A percentile compares a stretch with the other conserved stretches of the same genome.
phyloP scores from a whole-genome alignment of 1,140 invertebrate genomes.

The Zophobas morio region DNA sequence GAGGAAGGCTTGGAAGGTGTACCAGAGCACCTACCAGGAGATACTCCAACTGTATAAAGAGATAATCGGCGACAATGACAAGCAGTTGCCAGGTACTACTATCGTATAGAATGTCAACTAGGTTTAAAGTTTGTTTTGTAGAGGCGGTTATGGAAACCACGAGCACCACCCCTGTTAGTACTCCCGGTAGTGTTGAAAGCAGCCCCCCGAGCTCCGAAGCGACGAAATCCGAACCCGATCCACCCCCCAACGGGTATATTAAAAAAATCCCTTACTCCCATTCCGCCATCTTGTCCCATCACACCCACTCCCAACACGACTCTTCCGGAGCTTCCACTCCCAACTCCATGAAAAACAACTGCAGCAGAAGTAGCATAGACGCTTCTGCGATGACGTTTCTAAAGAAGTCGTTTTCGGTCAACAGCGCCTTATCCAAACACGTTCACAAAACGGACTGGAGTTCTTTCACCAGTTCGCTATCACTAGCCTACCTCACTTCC shows the following conservation, averaged over 20 bases:
- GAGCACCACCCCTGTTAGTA: not conserved
- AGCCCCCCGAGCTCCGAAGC: not conserved
- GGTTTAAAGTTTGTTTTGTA: not conserved
- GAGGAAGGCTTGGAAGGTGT: constrained; percentile 82
- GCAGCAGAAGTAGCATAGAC: constrained; percentile 18
- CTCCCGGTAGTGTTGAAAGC: not conserved
- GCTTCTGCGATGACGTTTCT: constrained; percentile 27
- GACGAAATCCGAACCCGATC: not conserved
- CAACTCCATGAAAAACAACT: constrained; percentile 26
- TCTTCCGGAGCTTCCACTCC: constrained; percentile 16
- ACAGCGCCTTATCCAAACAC: constrained; percentile 52
- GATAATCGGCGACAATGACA: constrained; percentile 52
- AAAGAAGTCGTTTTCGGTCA: constrained; percentile 59
- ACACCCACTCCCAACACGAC: constrained; percentile 37
- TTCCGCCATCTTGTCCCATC: constrained; percentile 22
- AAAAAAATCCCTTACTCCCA: constrained; percentile 38
- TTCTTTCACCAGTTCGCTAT: constrained; percentile 33
- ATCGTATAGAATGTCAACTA: not conserved
- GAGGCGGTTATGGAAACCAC: not conserved
- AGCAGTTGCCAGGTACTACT: not conserved
- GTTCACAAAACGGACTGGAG: constrained; percentile 30
- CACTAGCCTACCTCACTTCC: constrained; percentile 38
- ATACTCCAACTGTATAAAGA: constrained; percentile 71
- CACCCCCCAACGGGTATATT: constrained; percentile 10
- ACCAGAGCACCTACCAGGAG: constrained; percentile 78